Evolutionary conservation across 2,888 invertebrate species (phyloP).

Genomic region (Andrena chrysosceles): DNA sequence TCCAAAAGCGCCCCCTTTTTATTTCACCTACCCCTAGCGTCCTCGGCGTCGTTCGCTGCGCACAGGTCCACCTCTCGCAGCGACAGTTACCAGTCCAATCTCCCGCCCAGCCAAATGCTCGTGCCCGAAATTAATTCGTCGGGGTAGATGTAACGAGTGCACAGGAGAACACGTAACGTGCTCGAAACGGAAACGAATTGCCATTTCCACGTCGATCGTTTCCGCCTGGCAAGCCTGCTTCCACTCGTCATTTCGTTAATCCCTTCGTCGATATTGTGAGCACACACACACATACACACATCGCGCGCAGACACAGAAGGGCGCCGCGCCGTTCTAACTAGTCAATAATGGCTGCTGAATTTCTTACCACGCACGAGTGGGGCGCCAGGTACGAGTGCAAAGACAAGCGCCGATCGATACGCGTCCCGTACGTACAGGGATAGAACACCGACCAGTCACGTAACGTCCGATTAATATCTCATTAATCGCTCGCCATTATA

Average conservation of each 20-base stretch:
- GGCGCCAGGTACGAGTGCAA: slow-evolving; percentile 28
- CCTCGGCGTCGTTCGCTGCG: neutral
- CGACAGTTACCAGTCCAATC: neutral
- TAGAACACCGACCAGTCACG: slow-evolving; percentile 42
- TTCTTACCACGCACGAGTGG: slow-evolving; percentile 50
- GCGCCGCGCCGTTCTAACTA: slow-evolving; percentile 1
- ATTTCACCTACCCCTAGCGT: no score
- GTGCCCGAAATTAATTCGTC: neutral
- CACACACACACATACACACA: slow-evolving; percentile 3
- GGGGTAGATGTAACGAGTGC: neutral
- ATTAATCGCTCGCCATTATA: slow-evolving; percentile 60
- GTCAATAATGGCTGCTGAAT: slow-evolving; percentile 57
- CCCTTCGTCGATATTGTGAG: slow-evolving; percentile 39
- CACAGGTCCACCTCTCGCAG: neutral
- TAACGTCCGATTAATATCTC: slow-evolving; percentile 60
- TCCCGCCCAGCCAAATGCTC: neutral
- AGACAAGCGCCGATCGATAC: slow-evolving; percentile 54
- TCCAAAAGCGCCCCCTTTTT: no score
- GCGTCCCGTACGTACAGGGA: neutral
- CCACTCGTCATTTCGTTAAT: slow-evolving; percentile 47
- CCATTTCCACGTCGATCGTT: slow-evolving; percentile 28
- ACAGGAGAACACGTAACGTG: neutral
- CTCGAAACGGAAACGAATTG: slow-evolving; percentile 34
- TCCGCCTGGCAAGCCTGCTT: neutral
- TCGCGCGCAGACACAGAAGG: neutral